Evolutionary conservation across 2,888 invertebrate genomes (phyloP).

Genomic region (Agrotis puta): DNA sequence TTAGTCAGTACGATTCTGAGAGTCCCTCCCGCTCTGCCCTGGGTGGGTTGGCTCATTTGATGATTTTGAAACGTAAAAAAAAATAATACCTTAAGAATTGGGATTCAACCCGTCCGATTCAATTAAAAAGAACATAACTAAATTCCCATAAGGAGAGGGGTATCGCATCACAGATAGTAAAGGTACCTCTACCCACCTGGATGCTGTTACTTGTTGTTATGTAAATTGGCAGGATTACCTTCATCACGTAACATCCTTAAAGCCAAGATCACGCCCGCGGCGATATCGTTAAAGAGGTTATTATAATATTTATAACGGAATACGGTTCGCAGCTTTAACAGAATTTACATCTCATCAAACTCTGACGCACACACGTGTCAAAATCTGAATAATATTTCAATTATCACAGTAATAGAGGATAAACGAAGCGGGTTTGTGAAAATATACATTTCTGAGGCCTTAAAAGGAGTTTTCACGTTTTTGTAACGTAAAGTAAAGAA

Average conservation of each 20-base stretch:
- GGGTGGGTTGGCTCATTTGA: too few species aligned
- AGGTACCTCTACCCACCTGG: constrained; percentile 30
- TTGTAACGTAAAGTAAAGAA: too few species aligned
- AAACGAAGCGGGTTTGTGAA: constrained; percentile 17
- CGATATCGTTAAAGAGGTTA: constrained; percentile 67
- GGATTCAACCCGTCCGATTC: too few species aligned
- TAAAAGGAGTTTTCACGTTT: too few species aligned
- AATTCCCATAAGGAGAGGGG: constrained; percentile 38
- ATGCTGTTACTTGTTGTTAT: constrained; percentile 69
- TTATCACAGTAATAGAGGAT: constrained; percentile 38
- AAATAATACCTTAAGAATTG: too few species aligned
- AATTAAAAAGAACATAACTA: not conserved
- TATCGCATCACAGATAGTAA: constrained; percentile 27
- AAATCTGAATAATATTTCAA: constrained; percentile 54
- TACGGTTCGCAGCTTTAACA: constrained; percentile 43
- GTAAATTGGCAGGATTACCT: constrained; percentile 81
- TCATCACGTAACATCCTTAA: constrained; percentile 71
- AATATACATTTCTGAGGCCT: not conserved
- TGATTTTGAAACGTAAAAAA: too few species aligned
- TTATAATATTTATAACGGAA: constrained; percentile 64
- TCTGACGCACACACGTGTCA: constrained; percentile 30
- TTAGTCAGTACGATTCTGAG: too few species aligned
- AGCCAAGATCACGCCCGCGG: constrained; percentile 67
- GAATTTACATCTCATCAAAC: constrained; percentile 58
- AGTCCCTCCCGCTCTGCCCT: too few species aligned